A percentile compares a stretch with the other conserved stretches of the same genome.
phyloP scores from a whole-genome alignment of 2,888 invertebrate genomes.

The Hypercompe scribonia region DNA sequence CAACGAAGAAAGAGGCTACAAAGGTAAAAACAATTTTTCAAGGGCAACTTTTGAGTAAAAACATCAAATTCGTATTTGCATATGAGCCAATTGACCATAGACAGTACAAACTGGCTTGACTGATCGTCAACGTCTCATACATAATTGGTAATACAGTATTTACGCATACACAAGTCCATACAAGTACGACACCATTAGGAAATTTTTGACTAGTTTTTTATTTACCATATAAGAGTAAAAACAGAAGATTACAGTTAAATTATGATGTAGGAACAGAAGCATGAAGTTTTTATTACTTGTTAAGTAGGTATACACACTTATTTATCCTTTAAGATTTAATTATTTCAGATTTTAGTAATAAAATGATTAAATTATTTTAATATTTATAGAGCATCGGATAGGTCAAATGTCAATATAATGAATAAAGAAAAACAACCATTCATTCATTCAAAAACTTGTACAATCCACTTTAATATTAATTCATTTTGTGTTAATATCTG shows the following conservation, averaged over 20 bases:
- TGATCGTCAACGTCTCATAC: neutral
- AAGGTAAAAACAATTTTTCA: neutral
- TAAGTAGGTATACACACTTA: no score
- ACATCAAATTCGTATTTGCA: neutral
- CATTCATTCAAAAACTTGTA: conserved; percentile 15
- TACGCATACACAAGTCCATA: neutral
- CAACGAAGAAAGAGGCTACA: neutral
- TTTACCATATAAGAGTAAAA: neutral
- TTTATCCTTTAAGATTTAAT: neutral
- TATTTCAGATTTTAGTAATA: neutral
- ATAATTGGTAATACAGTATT: neutral
- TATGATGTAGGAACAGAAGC: no score
- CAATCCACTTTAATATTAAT: conserved; percentile 3
- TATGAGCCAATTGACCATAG: neutral
- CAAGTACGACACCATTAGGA: neutral
- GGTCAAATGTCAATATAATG: neutral
- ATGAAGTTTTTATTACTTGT: neutral
- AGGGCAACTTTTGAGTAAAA: neutral
- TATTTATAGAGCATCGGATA: neutral
- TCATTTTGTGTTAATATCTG: conserved; percentile 23
- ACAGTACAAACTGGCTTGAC: neutral
- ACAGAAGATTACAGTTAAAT: neutral
- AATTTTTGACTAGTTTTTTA: neutral
- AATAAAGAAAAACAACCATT: neutral
- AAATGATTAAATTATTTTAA: neutral